A percentile compares a stretch with the other conserved stretches of the same genome.
phyloP scores from a whole-genome alignment of 2,888 invertebrate species.

The Baccha elongata region DNA sequence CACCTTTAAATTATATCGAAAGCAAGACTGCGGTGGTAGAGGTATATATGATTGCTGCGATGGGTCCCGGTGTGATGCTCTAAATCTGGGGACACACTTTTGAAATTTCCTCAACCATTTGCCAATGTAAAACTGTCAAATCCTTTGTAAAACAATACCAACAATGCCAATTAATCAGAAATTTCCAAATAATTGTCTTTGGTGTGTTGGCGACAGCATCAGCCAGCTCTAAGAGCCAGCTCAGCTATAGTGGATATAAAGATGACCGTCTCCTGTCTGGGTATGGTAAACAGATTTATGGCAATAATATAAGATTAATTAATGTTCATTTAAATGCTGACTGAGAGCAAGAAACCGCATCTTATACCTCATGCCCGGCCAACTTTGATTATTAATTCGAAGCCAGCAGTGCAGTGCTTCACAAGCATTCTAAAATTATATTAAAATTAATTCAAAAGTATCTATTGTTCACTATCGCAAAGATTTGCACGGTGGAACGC shows the following conservation, averaged over 20 bases:
- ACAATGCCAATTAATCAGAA: constrained; percentile 73
- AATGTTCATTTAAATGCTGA: constrained; percentile 67
- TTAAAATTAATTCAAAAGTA: constrained; percentile 67
- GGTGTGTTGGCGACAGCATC: constrained; percentile 18
- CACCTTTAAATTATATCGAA: constrained; percentile 66
- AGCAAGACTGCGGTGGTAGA: too few species aligned
- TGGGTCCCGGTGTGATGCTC: constrained; percentile 4
- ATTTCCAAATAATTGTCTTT: constrained; percentile 69
- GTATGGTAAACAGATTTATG: constrained; percentile 31
- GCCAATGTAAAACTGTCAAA: constrained; percentile 72
- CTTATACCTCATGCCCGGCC: background rate
- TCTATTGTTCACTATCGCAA: constrained; percentile 65
- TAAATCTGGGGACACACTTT: constrained; percentile 68
- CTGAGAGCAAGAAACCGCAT: constrained; percentile 15
- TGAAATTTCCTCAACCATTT: constrained; percentile 72
- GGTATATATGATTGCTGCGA: too few species aligned
- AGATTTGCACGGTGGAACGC: too few species aligned
- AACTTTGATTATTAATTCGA: constrained; percentile 57
- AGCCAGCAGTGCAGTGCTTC: background rate
- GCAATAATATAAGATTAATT: constrained; percentile 73
- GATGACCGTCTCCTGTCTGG: constrained; percentile 23
- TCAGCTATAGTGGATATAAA: background rate
- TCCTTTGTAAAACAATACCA: constrained; percentile 72
- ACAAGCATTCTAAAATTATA: constrained; percentile 68
- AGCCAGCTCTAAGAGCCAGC: background rate